Evolutionary conservation across 2,113 vertebrate genomes (phyloP), one percentile per base, ranked within the genome.

Genomic region (Perca flavescens): DNA sequence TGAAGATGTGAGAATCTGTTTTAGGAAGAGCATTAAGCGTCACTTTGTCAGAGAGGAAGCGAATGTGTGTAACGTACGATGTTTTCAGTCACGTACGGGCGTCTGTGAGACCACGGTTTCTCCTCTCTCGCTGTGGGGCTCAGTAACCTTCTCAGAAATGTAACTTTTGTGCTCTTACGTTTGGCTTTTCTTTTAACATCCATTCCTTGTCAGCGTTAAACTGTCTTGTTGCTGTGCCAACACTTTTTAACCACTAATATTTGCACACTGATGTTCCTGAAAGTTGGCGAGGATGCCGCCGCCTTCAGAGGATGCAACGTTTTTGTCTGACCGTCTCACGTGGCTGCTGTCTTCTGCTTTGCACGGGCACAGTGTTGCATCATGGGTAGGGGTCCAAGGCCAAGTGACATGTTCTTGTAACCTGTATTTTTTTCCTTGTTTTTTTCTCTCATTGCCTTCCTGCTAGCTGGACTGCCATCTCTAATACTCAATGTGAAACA

Each of bases 401-500:
- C 17, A 22, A 21, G 3, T 71, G 47, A 61, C 28, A 36, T 82
- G 11, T 53, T 60, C 31, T 79, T 74, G 3, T 94, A 92, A 92
- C 86, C 54, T 79, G 58, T 77, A 93, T 96, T 94, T 96, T 90
- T 28, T 46, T 22, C 36, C 11, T 1, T 65, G 16, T 50, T 74
- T 91, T 93, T 95, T 92, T 96, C 95, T 95, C 91, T 93, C 76
- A 91, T 96, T 97, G 94, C 95, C 92, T 96, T 96, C 96, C 96
- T 96, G 96, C 93, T 96, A 99, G 98, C 94, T 93, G 98, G 97
- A 97, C 96, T 99, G 90, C 98, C 97, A 92, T 98, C 98, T 95
- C 96, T 95, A 95, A 97, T 98, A 96, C 97, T 99, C 96, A 96
- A 88, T 95, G 89, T 91, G 86, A 94, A 87, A 88, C 96, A 97